Evolutionary conservation across 2,888 invertebrate species (phyloP).

Genomic region (Syrphus vitripennis): DNA sequence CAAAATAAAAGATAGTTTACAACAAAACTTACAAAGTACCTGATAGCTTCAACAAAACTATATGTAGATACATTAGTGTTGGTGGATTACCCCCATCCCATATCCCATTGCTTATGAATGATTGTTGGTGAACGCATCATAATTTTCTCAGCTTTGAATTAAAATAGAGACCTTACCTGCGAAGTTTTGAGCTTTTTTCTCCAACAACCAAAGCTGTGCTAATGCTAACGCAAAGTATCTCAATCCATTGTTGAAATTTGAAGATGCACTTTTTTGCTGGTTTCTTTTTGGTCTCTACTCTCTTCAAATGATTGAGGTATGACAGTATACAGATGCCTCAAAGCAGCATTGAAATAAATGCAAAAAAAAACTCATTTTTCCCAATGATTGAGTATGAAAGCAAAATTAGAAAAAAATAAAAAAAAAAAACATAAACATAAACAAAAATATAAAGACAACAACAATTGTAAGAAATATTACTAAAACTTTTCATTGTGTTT

Average conservation of each 20-base stretch:
- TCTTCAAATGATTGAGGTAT: conserved; percentile 39
- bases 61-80: background rate
- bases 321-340: conserved; percentile 11
- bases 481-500: conserved; percentile 41
- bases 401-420: conserved; percentile 46
- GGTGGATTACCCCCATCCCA: conserved; percentile 7
- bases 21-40: background rate
- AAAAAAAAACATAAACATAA: conserved; percentile 70
- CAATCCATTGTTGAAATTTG: conserved; percentile 48
- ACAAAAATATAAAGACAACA: conserved; percentile 69
- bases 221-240: background rate
- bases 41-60: background rate
- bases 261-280: conserved; percentile 54
- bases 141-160: background rate
- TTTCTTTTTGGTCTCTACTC: conserved; percentile 28
- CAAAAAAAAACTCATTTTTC: conserved; percentile 36
- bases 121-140: conserved; percentile 25
- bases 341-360: conserved; percentile 52
- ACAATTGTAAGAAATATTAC: conserved; percentile 46
- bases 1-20: conserved; percentile 26
- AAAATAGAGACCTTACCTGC: background rate
- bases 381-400: conserved; percentile 55
- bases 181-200: conserved; percentile 7
- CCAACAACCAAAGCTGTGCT: conserved; percentile 9
- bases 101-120: background rate